Conservation (phyloP, 37 sponge, comb jelly and placozoan species). For the Theonella swinhoei region DNA sequence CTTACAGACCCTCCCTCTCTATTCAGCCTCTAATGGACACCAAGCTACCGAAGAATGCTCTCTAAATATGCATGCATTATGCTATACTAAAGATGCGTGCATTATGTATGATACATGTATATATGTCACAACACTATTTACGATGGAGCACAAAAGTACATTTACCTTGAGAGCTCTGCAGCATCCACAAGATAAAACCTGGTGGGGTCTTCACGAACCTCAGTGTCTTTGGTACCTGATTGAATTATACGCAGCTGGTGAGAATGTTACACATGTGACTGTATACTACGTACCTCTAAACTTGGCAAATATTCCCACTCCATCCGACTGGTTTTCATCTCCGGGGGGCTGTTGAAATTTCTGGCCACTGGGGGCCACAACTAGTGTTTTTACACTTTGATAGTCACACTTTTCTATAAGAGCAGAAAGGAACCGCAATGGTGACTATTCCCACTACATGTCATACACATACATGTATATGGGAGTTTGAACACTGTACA, state of each 20-base stretch:
- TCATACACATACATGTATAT: no score
- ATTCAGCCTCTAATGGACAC: no score
- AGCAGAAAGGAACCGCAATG: neutral
- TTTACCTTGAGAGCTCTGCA: neutral
- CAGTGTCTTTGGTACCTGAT: conserved; percentile 9
- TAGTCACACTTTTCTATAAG: neutral
- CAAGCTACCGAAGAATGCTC: no score
- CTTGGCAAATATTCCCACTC: neutral
- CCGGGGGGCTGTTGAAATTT: neutral
- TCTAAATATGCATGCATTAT: no score
- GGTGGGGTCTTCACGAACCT: conserved; percentile 40
- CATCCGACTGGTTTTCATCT: neutral
- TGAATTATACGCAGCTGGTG: neutral
- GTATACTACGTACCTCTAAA: neutral
- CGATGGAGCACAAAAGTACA: no score
- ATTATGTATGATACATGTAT: no score
- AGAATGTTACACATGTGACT: no score
- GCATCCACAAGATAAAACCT: conserved; percentile 47
- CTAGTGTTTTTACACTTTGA: neutral
- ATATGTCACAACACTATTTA: no score
- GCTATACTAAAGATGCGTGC: no score
- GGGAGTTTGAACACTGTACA: no score
- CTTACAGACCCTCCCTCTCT: no score
- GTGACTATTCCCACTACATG: no score
- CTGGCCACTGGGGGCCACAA: neutral